Evolutionary conservation across 2,888 invertebrate species (phyloP), one percentile per base, ranked within the genome.

Genomic region (Micoletzkya japonica): DNA sequence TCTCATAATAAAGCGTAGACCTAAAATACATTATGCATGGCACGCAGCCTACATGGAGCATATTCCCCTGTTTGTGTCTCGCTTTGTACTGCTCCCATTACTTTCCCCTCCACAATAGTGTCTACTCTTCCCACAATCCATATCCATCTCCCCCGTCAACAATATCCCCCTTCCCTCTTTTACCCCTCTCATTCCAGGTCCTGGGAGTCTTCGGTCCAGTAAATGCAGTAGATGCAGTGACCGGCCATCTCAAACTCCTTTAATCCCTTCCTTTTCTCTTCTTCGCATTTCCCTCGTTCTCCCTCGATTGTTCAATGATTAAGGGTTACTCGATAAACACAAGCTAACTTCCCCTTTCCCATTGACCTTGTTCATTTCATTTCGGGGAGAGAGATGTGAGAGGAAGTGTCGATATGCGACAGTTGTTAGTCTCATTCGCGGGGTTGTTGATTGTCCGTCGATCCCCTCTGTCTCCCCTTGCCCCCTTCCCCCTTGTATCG

Each of bases 151-250:
- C n/a, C n/a, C n/a, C n/a, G n/a, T n/a, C n/a, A n/a, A n/a, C n/a
- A n/a, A n/a, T n/a, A n/a, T n/a, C n/a, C n/a, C n/a, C n/a, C n/a
- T n/a, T n/a, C n/a, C n/a, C n/a, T n/a, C n/a, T n/a, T n/a, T n/a
- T n/a, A n/a, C n/a, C n/a, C n/a, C n/a, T n/a, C n/a, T 56, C 30
- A 44, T 44, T 44, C 3, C 37, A 63, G 63, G 63, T 66, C n/a
- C 83, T 88, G 14, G 87, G 86, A 2, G 82, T 88, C 17, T 87
- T 88, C 77, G 88, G 88, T 28, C 86, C 86, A 70, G 77, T 82
- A 4, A 85, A 86, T 50, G 75, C 77, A 20, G 86, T 88, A 2
- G 87, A 88, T 76, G 77, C 83, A 54, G 85, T 88, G 14, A 87
- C 87, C 2, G 87, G 88, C 32, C 79, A 81, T n/a, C 83, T 88